phyloP scores from a whole-genome alignment of 2,797 vertebrate species.

The Microctenopoma stevenorrisi region DNA sequence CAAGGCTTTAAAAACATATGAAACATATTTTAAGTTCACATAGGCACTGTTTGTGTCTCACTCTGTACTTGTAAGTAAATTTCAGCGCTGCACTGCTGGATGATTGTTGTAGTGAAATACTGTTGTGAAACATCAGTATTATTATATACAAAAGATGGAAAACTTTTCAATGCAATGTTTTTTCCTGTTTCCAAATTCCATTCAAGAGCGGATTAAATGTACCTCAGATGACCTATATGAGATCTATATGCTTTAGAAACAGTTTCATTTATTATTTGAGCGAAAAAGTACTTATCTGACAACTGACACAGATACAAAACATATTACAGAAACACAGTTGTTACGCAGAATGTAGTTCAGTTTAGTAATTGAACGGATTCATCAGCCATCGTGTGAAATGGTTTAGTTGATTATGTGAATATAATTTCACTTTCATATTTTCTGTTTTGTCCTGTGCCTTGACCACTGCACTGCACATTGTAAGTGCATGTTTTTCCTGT shows the following conservation, averaged over 20 bases:
- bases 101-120: background rate
- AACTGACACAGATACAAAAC: too few species aligned
- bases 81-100: background rate
- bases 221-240: background rate
- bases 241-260: background rate
- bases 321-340: background rate
- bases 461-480: conserved; percentile 35
- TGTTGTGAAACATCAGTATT: conserved; percentile 55
- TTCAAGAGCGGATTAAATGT: conserved; percentile 20
- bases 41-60: background rate
- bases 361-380: background rate
- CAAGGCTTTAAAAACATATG: too few species aligned
- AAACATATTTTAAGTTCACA: background rate
- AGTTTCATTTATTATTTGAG: background rate
- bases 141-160: conserved; percentile 4
- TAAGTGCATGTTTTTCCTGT: conserved; percentile 25
- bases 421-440: background rate
- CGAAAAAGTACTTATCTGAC: conserved; percentile 1
- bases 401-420: conserved; percentile 3
- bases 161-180: conserved; percentile 1
- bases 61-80: background rate
- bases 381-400: background rate
- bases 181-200: background rate
- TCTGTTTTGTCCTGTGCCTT: background rate
- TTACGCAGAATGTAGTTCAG: background rate